Evolutionary conservation across 2,888 invertebrate genomes (phyloP).

Genomic region (Scaptodrosophila latifasciaeformis): DNA sequence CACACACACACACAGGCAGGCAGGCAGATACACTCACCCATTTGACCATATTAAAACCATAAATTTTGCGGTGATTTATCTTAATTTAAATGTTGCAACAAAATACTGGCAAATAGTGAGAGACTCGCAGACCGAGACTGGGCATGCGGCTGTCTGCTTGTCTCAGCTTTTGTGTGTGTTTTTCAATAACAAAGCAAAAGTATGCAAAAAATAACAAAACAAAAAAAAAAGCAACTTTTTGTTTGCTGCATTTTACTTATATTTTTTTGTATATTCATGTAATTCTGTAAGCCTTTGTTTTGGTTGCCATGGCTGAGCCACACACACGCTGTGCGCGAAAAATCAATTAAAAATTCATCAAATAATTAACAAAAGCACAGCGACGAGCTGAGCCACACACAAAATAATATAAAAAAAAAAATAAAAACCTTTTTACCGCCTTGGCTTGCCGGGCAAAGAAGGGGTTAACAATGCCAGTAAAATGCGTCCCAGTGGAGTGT

Average conservation of each 20-base stretch:
- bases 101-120: slow-evolving; percentile 10
- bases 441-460: slow-evolving; percentile 27
- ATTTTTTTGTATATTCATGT: slow-evolving; percentile 19
- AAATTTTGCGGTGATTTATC: slow-evolving; percentile 75
- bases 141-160: slow-evolving; percentile 37
- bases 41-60: slow-evolving; percentile 64
- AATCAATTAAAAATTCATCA: slow-evolving; percentile 73
- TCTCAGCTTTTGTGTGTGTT: slow-evolving; percentile 43
- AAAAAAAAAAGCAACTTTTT: no score
- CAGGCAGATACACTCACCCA: slow-evolving; percentile 10
- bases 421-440: no score
- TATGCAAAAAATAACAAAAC: no score
- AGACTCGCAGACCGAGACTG: neutral
- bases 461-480: slow-evolving; percentile 55
- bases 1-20: slow-evolving; percentile 10
- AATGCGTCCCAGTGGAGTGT: slow-evolving; percentile 51
- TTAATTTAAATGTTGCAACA: slow-evolving; percentile 74
- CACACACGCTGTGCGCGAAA: slow-evolving; percentile 58
- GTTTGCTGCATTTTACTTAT: no score
- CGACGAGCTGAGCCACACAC: slow-evolving; percentile 24
- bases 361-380: slow-evolving; percentile 71
- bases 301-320: slow-evolving; percentile 22
- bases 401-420: no score
- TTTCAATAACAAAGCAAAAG: slow-evolving; percentile 62
- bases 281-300: slow-evolving; percentile 21